Evolutionary conservation across 1,140 invertebrate species (phyloP).

Genomic region (Drosophila sucinea): DNA sequence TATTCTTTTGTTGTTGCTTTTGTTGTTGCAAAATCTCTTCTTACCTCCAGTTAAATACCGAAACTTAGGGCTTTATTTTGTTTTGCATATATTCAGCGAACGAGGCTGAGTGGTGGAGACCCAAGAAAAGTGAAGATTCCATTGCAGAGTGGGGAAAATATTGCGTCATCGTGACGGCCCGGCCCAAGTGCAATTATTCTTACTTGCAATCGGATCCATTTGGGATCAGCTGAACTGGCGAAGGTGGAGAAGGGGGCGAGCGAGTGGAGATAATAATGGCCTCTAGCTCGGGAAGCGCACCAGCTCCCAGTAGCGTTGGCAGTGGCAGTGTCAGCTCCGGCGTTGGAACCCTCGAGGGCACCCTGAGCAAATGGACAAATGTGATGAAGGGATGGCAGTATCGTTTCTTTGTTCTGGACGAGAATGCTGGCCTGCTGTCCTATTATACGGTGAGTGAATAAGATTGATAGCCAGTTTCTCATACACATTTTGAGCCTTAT

Average conservation of each 20-base stretch:
- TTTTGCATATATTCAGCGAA: conserved; percentile 1
- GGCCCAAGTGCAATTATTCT: conserved; percentile 7
- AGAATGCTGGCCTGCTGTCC: conserved; percentile 96
- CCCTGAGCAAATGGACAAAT: conserved; percentile 99
- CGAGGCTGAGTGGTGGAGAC: conserved; percentile 1
- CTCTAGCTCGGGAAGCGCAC: conserved; percentile 39
- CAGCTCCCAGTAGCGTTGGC: conserved; percentile 20
- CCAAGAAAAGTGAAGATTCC: not conserved
- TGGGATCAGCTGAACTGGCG: conserved; percentile 9
- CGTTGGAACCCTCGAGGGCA: conserved; percentile 91
- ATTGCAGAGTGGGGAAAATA: not conserved
- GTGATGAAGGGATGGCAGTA: conserved; percentile 99
- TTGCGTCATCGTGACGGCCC: conserved; percentile 14
- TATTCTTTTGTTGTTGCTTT: conserved; percentile 15
- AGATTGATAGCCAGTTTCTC: conserved; percentile 28
- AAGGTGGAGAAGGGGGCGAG: conserved; percentile 1
- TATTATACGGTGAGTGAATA: conserved; percentile 96
- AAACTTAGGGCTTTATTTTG: conserved; percentile 2
- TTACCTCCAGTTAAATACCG: conserved; percentile 6
- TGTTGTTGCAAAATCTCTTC: conserved; percentile 10
- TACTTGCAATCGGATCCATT: conserved; percentile 1
- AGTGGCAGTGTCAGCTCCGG: conserved; percentile 12
- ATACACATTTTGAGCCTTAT: conserved; percentile 25
- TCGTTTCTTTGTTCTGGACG: conserved; percentile 99
- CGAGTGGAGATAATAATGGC: conserved; percentile 37